Evolutionary conservation across 2,888 invertebrate genomes (phyloP), one percentile per base, ranked within the genome.

Genomic region (Pseudoips prasinana): DNA sequence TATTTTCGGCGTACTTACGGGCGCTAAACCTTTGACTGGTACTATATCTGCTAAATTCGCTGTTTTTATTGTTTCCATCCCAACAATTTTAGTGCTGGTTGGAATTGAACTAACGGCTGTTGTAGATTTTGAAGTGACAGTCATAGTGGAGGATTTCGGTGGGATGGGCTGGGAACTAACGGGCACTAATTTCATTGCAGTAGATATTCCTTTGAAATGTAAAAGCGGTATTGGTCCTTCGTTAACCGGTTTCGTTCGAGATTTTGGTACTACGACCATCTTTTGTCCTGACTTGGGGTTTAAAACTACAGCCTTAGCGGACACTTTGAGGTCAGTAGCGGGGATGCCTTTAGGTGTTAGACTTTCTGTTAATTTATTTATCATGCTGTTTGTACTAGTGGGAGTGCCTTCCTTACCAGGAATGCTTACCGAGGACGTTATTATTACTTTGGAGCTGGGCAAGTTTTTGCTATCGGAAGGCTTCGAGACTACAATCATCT

Each of bases 211-310:
- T 46, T 89, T 89, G 30, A 89, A 82, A 55, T 89, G 88, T 46
- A 89, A 59, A 8, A 89, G 48, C 1, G 89, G 88, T 42, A 86
- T 63, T 41, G 78, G 82, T 9, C 77, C 76, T 8, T 86, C 87
- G n/a, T 70, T 61, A 4, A 64, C 71, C 6, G 70, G 51, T 70
- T 83, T 85, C 55, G 79, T 70, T 32, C 80, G 70, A 20, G 73
- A 62, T 51, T 89, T 89, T 0, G 89, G 89, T 26, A 89, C 51
- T 4, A 89, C 88, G 7, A 89, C 86, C 89, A 89, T 88, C 54
- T 89, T 89, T 50, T 83, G 87, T 1, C 85, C 89, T 1, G 87
- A 80, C 58, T 88, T 89, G 4, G 86, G 85, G 58, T 88, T 89
- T 18, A 89, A 57, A 25, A 89, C 82, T 32, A 88, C 72, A 7